Evolutionary conservation across 2,797 vertebrate species (phyloP).

Genomic region (Poecilia wingei): DNA sequence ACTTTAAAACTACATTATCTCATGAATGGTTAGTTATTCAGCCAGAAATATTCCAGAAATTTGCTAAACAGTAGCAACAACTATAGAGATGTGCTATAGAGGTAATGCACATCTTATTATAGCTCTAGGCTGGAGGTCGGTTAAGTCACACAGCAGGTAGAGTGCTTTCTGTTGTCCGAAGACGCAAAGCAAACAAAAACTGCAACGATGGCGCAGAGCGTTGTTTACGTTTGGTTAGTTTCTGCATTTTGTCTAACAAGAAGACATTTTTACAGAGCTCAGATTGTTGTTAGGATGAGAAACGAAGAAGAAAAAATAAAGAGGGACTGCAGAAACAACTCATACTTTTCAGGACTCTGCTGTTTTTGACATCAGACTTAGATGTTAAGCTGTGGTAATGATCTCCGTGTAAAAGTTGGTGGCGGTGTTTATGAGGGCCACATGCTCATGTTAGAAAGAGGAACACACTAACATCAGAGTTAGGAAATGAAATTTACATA

Average conservation of each 20-base stretch:
- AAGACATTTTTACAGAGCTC: constrained; percentile 73
- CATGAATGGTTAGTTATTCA: neutral
- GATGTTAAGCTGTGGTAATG: neutral
- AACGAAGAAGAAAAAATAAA: constrained; percentile 40
- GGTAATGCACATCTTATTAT: constrained; percentile 72
- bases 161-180: constrained; percentile 79
- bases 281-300: constrained; percentile 72
- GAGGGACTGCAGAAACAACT: constrained; percentile 67
- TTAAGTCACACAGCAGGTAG: constrained; percentile 86
- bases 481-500: neutral
- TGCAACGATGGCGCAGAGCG: constrained; percentile 86
- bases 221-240: constrained; percentile 81
- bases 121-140: constrained; percentile 78
- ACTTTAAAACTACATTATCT: neutral
- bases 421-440: neutral
- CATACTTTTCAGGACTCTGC: neutral
- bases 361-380: neutral
- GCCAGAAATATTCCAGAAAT: neutral
- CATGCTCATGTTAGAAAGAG: neutral
- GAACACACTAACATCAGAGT: neutral
- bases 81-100: neutral
- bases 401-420: neutral
- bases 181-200: constrained; percentile 82
- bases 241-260: constrained; percentile 71
- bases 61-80: no score